Base-by-base conservation (phyloP, 2,113 vertebrate genomes). In the Nycticebus coucang region DNA sequence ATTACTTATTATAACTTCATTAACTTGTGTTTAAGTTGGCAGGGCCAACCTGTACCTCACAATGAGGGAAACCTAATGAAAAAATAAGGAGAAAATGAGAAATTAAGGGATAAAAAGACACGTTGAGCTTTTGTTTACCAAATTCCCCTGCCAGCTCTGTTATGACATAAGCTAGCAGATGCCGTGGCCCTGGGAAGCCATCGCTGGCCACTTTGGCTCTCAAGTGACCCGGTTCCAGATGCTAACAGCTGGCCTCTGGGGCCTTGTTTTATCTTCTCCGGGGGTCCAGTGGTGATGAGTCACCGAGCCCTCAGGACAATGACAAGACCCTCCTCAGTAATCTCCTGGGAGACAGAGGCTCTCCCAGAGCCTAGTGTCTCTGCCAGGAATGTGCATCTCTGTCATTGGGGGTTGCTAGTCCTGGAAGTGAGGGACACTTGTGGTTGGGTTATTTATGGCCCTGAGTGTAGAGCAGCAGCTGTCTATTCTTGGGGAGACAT, bases 91-190 rank as follows among this genome's bases (percentile, higher is more conserved):
- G 71, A 50, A 37, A 37, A 62, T 33, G 64, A 45, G 9, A 60
- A 28, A 45, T n/a, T 24, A 26, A 30, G 11, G 28, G 37, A 18
- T 24, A 45, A 30, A 62, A 37, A 55, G 55, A 41, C 28, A 9
- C 0, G 0, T 1, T 22, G 15, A 9, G 7, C 26, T 69, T 24
- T 33, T 3, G 10, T 66, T 26, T 41, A 12, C 28, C 50, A 9
- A 22, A 4, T 66, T 22, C 15, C 8, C 53, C 55, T 1, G 0
- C 9, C 14, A 9, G 7, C 35, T 64, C 22, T 35, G 14, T 19
- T 1, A 12, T 60, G 50, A 66, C 50, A 35, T 5, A 50, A 53
- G 45, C 33, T n/a, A 57, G 30, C 33, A 59, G 74, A 59, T 18
- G 3, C 79, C 4, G 9, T 45, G 33, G 12, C 19, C 37, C 21